Conservation (phyloP, 2,113 vertebrate genomes). For the Zapus hudsonius region DNA sequence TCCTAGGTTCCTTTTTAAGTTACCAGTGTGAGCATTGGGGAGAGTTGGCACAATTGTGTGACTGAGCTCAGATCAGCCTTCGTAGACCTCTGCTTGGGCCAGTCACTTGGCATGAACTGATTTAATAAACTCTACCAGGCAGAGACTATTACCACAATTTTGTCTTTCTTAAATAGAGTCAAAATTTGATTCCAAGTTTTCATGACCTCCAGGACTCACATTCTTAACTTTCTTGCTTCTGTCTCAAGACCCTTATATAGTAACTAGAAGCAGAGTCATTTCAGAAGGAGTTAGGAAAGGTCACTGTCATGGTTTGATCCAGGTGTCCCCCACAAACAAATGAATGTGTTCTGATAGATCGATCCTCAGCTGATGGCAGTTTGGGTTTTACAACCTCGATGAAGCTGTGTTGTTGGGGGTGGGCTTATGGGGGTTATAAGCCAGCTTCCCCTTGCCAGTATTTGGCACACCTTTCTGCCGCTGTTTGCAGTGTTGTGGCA, state of each 20-base stretch:
- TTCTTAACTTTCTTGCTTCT: neutral
- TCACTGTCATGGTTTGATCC: no score
- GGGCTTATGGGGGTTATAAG: no score
- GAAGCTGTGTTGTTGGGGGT: no score
- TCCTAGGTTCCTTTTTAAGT: neutral
- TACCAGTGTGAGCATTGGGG: neutral
- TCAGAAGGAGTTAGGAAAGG: neutral
- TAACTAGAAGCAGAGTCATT: neutral
- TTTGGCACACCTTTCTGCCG: no score
- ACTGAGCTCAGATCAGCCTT: neutral
- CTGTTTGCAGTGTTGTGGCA: no score
- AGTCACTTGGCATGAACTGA: neutral
- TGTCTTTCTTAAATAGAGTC: neutral
- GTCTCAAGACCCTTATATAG: neutral
- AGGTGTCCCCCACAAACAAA: no score
- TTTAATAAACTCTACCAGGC: neutral
- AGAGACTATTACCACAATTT: neutral
- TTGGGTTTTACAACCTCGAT: no score
- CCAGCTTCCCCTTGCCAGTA: no score
- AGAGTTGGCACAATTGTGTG: neutral
- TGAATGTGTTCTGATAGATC: no score
- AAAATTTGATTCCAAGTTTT: conserved; percentile 8
- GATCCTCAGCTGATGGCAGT: no score
- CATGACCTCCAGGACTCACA: neutral
- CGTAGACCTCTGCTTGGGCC: neutral